Evolutionary conservation across 2,888 invertebrate species (phyloP).

Genomic region (Cantharis nigra): DNA sequence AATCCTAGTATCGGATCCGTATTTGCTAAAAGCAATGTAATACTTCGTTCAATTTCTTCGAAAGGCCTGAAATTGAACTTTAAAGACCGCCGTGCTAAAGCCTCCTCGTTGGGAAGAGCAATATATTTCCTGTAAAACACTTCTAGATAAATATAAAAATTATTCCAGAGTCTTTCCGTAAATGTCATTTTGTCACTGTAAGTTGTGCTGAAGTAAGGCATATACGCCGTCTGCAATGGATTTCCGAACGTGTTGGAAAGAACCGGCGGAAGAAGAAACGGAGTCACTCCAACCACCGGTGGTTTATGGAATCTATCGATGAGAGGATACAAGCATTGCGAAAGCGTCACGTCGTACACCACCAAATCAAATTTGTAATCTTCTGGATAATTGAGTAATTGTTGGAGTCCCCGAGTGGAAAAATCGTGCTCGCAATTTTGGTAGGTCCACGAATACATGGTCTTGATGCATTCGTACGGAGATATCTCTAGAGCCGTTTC

Average conservation of each 20-base stretch:
- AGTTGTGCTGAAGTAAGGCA: slow-evolving; percentile 35
- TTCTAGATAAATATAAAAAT: slow-evolving; percentile 19
- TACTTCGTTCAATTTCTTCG: slow-evolving; percentile 37
- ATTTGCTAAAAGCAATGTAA: slow-evolving; percentile 45
- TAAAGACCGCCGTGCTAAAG: slow-evolving; percentile 34
- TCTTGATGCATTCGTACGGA: background rate
- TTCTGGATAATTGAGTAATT: slow-evolving; percentile 31
- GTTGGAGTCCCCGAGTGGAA: slow-evolving; percentile 19
- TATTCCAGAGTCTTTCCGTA: slow-evolving; percentile 37
- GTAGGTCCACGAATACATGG: background rate
- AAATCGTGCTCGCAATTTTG: slow-evolving; percentile 22
- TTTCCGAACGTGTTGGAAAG: slow-evolving; percentile 33
- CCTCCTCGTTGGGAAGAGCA: slow-evolving; percentile 29
- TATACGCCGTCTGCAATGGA: slow-evolving; percentile 36
- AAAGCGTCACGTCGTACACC: slow-evolving; percentile 31
- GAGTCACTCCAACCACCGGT: slow-evolving; percentile 25
- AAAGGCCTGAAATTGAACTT: slow-evolving; percentile 37
- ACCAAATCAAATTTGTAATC: slow-evolving; percentile 35
- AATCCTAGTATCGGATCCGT: slow-evolving; percentile 42
- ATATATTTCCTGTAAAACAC: slow-evolving; percentile 19
- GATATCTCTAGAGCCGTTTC: background rate
- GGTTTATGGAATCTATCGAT: slow-evolving; percentile 35
- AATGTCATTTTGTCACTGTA: slow-evolving; percentile 37
- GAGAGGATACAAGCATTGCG: slow-evolving; percentile 35
- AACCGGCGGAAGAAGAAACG: background rate